Base-by-base conservation (phyloP, 2,888 invertebrate species). In the Autographa gamma region DNA sequence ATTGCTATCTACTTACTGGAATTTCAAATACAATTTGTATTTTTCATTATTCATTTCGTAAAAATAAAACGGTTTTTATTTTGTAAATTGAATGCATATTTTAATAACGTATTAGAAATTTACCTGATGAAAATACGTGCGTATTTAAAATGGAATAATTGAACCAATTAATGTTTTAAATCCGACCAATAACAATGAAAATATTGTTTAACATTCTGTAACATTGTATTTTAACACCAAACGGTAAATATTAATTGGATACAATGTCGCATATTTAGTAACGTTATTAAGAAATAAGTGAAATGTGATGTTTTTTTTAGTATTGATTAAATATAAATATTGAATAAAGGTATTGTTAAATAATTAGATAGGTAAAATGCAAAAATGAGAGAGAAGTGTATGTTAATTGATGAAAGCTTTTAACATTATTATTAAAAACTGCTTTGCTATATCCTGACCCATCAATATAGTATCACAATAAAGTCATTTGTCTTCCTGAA, bases 171-270 rank as follows among this genome's bases (percentile, higher is more conserved):
- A 48, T n/a, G 48, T 48, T 48, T 48, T 48, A 48, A 48, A 48
- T 11, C n/a, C n/a, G 8, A 7, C 5, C 48, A 48, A 48, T n/a
- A n/a, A n/a, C n/a, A 48, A 48, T 48, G n/a, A 48, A 48, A 48
- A 7, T 8, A 48, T n/a, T 48, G 48, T 48, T 48, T 48, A 48
- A 48, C n/a, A 48, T 48, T 8, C 48, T n/a, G 48, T n/a, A 48
- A 48, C 48, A 48, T 48, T 48, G n/a, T 5, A 48, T 48, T 48
- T 48, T 48, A n/a, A 48, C n/a, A n/a, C n/a, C 48, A 48, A 48
- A 48, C 5, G n/a, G 48, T 16, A 48, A 48, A 48, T 48, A n/a
- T 48, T 48, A n/a, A 48, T 48, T n/a, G 48, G n/a, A 48, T n/a
- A n/a, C 48, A n/a, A 48, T 48, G 48, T 5, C n/a, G n/a, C 48